Conservation (phyloP, 1,140 invertebrate genomes). For the Oedothorax gibbosus region DNA sequence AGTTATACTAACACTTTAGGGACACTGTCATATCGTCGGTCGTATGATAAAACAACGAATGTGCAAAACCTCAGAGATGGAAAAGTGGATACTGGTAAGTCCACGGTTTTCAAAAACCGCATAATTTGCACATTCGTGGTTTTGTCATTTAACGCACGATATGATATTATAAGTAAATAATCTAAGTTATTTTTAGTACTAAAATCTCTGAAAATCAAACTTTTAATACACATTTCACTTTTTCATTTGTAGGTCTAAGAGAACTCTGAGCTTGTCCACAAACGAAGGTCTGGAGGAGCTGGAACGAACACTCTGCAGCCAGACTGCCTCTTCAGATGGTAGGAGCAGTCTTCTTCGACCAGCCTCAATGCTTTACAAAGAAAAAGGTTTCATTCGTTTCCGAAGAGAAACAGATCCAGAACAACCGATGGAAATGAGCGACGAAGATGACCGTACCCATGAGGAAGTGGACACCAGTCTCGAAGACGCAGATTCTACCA, state of each 20-base stretch:
- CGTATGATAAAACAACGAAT: too few relatives aligned
- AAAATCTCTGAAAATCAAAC: not conserved
- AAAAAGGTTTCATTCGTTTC: slow-evolving; percentile 86
- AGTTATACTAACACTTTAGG: too few relatives aligned
- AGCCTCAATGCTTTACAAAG: slow-evolving; percentile 83
- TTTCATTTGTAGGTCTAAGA: slow-evolving; percentile 38
- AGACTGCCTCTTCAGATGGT: slow-evolving; percentile 60
- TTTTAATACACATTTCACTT: not conserved
- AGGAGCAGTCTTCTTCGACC: slow-evolving; percentile 58
- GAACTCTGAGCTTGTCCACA: slow-evolving; percentile 42
- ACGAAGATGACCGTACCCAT: slow-evolving; percentile 41
- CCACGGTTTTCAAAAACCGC: too few relatives aligned
- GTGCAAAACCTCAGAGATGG: too few relatives aligned
- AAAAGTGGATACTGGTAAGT: too few relatives aligned
- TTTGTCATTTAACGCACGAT: too few relatives aligned
- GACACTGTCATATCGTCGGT: too few relatives aligned
- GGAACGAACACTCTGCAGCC: slow-evolving; percentile 44
- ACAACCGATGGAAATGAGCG: slow-evolving; percentile 63
- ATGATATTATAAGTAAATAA: too few relatives aligned
- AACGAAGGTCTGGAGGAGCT: slow-evolving; percentile 46
- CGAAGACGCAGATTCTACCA: slow-evolving; percentile 61
- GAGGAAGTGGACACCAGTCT: slow-evolving; percentile 57
- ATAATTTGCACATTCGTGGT: too few relatives aligned
- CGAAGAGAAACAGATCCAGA: slow-evolving; percentile 70
- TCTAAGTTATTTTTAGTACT: too few relatives aligned